phyloP scores from a whole-genome alignment of 2,888 invertebrate genomes.

The Lepidocyrtoides sp. region DNA sequence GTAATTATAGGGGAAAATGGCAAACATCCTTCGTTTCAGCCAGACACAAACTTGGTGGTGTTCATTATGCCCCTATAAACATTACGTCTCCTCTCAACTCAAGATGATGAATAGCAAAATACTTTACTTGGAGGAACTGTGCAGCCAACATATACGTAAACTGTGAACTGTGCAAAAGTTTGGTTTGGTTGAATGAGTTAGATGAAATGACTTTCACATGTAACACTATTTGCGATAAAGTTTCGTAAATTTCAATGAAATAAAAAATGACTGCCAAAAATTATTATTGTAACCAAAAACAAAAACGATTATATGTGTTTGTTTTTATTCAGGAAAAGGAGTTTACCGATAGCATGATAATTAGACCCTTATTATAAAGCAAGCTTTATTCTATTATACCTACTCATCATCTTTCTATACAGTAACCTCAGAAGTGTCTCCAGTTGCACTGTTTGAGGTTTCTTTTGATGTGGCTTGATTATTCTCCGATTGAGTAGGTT shows the following conservation, averaged over 20 bases:
- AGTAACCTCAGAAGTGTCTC: not conserved
- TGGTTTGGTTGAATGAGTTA: too few species aligned
- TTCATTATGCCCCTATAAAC: too few species aligned
- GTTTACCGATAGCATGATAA: not conserved
- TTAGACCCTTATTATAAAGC: not conserved
- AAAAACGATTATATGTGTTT: not conserved
- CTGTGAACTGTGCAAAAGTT: not conserved
- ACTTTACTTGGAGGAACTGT: too few species aligned
- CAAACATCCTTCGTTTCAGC: too few species aligned
- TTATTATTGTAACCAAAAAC: not conserved
- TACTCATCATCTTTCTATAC: not conserved
- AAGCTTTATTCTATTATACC: not conserved
- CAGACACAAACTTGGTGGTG: too few species aligned
- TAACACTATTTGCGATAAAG: not conserved
- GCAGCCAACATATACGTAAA: too few species aligned
- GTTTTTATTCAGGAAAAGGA: not conserved
- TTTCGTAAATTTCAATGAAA: slow-evolving; percentile 15
- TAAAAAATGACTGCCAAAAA: not conserved
- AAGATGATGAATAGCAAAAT: too few species aligned
- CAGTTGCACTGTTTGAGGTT: not conserved
- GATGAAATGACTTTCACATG: not conserved
- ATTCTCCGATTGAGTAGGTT: slow-evolving; percentile 1
- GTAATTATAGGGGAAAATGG: too few species aligned
- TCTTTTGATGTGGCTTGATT: slow-evolving; percentile 39
- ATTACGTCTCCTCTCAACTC: too few species aligned